A percentile compares a stretch with the other conserved stretches of the same genome.
Conservation (phyloP, 2,113 vertebrate genomes). For the Setophaga coronata region DNA sequence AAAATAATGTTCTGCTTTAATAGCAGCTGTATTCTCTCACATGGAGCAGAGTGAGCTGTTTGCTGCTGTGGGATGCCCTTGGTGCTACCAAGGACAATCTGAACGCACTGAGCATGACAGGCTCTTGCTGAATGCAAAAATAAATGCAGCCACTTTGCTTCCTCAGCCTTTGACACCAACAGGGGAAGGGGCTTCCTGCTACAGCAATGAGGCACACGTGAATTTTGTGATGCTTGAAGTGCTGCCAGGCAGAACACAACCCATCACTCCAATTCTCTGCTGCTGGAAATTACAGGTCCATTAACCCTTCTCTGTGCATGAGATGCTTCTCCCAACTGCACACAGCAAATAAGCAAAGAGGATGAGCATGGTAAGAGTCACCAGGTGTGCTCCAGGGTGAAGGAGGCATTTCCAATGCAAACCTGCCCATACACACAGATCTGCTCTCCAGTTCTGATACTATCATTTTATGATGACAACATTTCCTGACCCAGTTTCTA, state of each 20-base stretch:
- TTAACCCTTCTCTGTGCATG: neutral
- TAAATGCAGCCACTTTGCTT: neutral
- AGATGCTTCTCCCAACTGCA: neutral
- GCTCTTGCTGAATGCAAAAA: neutral
- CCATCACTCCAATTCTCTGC: neutral
- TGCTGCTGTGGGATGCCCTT: conserved; percentile 37
- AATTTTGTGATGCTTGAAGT: neutral
- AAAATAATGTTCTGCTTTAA: neutral
- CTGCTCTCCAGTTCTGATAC: neutral
- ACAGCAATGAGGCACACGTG: neutral
- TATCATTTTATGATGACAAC: neutral
- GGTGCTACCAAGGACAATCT: conserved; percentile 30
- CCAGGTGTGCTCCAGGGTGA: neutral
- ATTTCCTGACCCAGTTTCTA: conserved; percentile 38
- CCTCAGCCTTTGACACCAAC: neutral
- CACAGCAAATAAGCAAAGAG: neutral
- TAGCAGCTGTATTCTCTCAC: neutral
- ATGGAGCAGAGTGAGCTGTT: neutral
- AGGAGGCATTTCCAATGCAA: neutral
- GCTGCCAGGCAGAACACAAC: neutral
- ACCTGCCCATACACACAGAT: neutral
- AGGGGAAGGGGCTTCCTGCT: neutral
- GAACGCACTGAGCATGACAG: neutral
- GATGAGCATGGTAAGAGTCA: accelerated
- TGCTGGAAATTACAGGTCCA: neutral